phyloP scores from a whole-genome alignment of 2,797 vertebrate genomes.

The Delichon dasypus region DNA sequence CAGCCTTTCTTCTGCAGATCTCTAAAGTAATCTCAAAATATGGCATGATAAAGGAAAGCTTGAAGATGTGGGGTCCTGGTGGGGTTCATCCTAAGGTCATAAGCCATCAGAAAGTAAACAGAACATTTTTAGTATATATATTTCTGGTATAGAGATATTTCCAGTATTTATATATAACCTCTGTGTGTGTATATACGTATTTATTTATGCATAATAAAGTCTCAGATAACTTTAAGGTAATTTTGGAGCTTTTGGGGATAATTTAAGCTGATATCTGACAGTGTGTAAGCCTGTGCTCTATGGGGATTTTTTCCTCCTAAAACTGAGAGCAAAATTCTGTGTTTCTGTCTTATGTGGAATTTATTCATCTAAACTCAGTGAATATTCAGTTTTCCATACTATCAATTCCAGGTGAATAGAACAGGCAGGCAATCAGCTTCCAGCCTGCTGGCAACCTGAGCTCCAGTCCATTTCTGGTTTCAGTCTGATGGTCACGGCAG shows the following conservation, averaged over 20 bases:
- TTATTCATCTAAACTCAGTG: background rate
- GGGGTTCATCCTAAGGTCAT: conserved; percentile 22
- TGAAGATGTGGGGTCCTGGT: background rate
- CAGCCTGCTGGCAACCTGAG: background rate
- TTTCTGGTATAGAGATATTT: no score
- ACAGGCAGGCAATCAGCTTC: conserved; percentile 7
- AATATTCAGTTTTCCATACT: background rate
- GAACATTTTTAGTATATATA: background rate
- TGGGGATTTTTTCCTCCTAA: background rate
- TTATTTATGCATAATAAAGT: background rate
- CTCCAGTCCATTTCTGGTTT: background rate
- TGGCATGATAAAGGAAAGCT: conserved; percentile 15
- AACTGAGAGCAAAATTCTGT: background rate
- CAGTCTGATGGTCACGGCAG: background rate
- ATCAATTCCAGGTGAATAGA: background rate
- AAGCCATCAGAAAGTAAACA: conserved; percentile 24
- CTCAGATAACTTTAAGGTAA: background rate
- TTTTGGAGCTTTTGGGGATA: background rate
- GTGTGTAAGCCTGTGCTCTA: background rate
- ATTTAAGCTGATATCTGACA: background rate
- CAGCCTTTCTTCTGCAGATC: background rate
- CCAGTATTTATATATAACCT: no score
- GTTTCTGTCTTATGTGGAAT: background rate
- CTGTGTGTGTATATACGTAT: background rate
- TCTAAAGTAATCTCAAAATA: background rate